Evolutionary conservation across 2,113 vertebrate genomes (phyloP).

Genomic region (Heliornis fulica): DNA sequence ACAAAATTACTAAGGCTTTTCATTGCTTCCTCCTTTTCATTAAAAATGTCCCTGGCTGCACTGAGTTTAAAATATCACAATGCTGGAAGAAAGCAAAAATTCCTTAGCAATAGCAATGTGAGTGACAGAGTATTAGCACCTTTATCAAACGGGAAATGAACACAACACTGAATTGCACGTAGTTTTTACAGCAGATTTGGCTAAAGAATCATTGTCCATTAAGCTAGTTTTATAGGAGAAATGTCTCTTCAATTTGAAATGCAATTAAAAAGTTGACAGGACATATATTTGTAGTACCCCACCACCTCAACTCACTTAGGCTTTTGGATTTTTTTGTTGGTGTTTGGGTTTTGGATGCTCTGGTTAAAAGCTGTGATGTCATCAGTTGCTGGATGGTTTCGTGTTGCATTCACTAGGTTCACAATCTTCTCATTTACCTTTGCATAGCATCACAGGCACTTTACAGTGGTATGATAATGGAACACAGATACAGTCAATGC

Average conservation of each 20-base stretch:
- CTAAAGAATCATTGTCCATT: background rate
- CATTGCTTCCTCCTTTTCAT: background rate
- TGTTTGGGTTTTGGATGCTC: background rate
- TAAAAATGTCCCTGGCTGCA: slow-evolving; percentile 31
- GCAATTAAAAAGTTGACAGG: background rate
- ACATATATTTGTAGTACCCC: background rate
- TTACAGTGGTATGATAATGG: background rate
- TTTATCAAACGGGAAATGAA: background rate
- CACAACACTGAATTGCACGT: background rate
- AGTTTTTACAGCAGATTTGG: background rate
- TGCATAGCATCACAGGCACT: background rate
- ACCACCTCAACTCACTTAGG: background rate
- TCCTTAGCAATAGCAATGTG: background rate
- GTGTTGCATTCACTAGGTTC: background rate
- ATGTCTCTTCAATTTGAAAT: background rate
- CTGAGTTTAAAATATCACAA: background rate
- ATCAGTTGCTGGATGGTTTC: background rate
- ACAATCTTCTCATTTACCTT: background rate
- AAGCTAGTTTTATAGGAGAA: background rate
- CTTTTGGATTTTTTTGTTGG: background rate
- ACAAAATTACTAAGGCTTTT: slow-evolving; percentile 16
- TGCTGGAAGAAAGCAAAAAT: slow-evolving; percentile 22
- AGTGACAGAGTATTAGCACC: background rate
- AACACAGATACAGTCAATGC: background rate
- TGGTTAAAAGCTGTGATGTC: background rate